These are phyloP conservation scores for Itoplectis maculator DNA, from an alignment of 2,888 invertebrate genomes.

Conservation along the genomic window DNA sequence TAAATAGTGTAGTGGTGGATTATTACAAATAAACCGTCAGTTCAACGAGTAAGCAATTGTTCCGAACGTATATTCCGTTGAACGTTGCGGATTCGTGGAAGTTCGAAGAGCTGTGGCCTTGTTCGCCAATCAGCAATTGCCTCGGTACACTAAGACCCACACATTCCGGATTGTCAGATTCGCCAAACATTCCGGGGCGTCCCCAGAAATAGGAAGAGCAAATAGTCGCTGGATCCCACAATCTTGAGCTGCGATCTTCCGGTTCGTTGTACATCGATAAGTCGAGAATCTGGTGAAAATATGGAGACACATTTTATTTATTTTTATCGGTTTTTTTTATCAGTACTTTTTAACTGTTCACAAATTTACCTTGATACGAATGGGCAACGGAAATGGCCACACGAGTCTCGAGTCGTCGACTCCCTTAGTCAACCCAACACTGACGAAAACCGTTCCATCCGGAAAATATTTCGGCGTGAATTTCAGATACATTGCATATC, in stretches of 20 bases:
- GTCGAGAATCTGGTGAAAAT: conserved; percentile 73
- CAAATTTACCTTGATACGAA: conserved; percentile 80
- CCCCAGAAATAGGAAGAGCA: conserved; percentile 84
- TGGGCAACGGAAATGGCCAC: conserved; percentile 83
- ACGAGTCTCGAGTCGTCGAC: conserved; percentile 78
- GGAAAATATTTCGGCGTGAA: conserved; percentile 82
- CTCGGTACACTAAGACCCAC: conserved; percentile 83
- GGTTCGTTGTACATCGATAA: conserved; percentile 63
- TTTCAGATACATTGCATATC: conserved; percentile 84
- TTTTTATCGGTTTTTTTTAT: neutral
- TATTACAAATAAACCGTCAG: conserved; percentile 82
- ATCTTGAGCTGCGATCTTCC: conserved; percentile 79
- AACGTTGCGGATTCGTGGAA: neutral
- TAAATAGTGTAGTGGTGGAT: too few relatives aligned
- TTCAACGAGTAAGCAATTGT: conserved; percentile 81
- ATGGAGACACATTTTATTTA: neutral
- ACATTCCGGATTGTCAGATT: conserved; percentile 82
- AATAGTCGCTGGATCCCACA: conserved; percentile 83
- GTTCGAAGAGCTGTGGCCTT: neutral
- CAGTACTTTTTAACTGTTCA: too few relatives aligned
- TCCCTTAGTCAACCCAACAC: conserved; percentile 83
- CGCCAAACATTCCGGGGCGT: conserved; percentile 77
- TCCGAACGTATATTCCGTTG: conserved; percentile 77
- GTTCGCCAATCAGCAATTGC: conserved; percentile 73
- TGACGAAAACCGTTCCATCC: conserved; percentile 79